Evolutionary conservation across 1,140 invertebrate species (phyloP), one percentile per base, ranked within the genome.

Genomic region (Eumeta japonica): DNA sequence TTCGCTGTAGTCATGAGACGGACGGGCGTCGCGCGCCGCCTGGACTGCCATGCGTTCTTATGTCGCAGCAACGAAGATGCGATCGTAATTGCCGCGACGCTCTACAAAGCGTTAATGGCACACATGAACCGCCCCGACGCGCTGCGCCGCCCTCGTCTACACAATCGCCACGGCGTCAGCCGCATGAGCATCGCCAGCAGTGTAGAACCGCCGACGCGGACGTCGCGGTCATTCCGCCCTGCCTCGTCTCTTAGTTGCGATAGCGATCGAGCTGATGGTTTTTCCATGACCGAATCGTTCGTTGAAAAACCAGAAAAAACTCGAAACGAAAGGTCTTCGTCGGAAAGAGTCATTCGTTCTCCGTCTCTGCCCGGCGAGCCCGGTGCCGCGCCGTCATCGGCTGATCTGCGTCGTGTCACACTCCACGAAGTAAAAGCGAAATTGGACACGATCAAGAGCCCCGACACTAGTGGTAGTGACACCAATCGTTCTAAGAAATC

Each of bases 11-110:
- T 94, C 12, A 94, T 94, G 88, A 80, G 88, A 46, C 85, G 88
- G 48, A 82, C 84, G 17, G 85, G 85, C 12, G 81, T 87, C 5
- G 83, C 87, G 2, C 86, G 86, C 52, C 78, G 88, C 41, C 71
- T 93, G 31, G 89, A 94, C 68, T 94, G 91, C 63, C 92, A 95
- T 72, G 91, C 87, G 10, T 95, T 94, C 70, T 87, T 90, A 39
- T 94, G 91, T 72, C 84, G 86, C 53, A 84, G 80, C 48, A 85
- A 89, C 10, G 90, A 94, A 68, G 90, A 94, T 61, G 90, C 92
- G 14, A 87, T 94, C 16, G 88, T 90, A 0, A 89, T 93, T 39
- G 91, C 91, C 1, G 90, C 90, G 4, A 93, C 90, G 34, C 76
- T 93, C 29, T 94, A 93, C 65, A 87, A 91, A 61, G 89, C 88